phyloP scores from a whole-genome alignment of 2,888 invertebrate species.

The Hanleya hanleyi region DNA sequence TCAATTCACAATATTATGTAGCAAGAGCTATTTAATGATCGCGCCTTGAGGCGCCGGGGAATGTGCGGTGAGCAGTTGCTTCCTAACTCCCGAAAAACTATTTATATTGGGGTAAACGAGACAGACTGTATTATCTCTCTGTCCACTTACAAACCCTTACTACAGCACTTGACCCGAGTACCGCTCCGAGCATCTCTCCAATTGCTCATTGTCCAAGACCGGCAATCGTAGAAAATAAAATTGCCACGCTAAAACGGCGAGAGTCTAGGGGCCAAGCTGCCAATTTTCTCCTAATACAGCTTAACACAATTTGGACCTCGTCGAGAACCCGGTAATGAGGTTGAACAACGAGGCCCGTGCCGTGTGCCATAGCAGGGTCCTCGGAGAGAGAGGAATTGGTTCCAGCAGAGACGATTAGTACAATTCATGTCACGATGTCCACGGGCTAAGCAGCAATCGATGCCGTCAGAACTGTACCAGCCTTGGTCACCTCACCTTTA shows the following conservation, averaged over 20 bases:
- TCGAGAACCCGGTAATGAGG: background rate
- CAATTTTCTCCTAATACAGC: slow-evolving; percentile 8
- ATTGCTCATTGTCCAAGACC: slow-evolving; percentile 11
- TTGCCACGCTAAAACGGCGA: slow-evolving; percentile 4
- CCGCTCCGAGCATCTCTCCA: slow-evolving; percentile 5
- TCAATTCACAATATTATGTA: no score
- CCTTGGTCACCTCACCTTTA: no score
- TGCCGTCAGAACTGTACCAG: no score
- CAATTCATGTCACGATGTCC: slow-evolving; percentile 1
- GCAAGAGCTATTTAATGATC: no score
- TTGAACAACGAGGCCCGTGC: slow-evolving; percentile 6
- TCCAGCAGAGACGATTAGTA: slow-evolving; percentile 5
- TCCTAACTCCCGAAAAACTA: slow-evolving; percentile 6
- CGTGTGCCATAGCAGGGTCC: background rate
- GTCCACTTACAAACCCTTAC: slow-evolving; percentile 4
- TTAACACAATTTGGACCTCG: slow-evolving; percentile 7
- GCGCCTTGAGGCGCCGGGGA: no score
- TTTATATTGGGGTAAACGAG: slow-evolving; percentile 12
- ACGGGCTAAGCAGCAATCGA: background rate
- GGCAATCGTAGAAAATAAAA: slow-evolving; percentile 11
- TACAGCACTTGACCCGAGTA: slow-evolving; percentile 3
- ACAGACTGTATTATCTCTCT: slow-evolving; percentile 8
- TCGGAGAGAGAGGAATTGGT: background rate
- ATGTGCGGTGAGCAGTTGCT: background rate
- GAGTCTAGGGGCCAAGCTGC: slow-evolving; percentile 12